Evolutionary conservation across 30 jellyfish, hydroid and myxozoan genomes (phyloP), one percentile per base, ranked within the genome.

Genomic region (Turritopsis rubra): DNA sequence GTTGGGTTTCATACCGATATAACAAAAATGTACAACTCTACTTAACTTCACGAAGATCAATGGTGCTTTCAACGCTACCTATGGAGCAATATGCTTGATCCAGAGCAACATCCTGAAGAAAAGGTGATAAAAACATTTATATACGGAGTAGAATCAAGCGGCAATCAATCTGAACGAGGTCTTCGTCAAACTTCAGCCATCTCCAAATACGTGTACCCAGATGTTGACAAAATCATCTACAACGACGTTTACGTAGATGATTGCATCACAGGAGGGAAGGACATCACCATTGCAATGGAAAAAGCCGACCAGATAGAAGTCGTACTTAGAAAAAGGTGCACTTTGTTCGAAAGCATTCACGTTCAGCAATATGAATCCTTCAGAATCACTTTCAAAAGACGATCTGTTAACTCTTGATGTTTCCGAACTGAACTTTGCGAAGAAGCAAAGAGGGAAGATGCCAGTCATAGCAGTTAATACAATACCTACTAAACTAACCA

Each of bases 111-210:
- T 13, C 85, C n/a, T 1, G 23, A 54, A 21, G 83, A 80, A n/a
- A 80, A 80, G 26, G 83, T 80, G 4, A 80, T 66, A 86, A 80
- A 80, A n/a, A 80, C 82, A 18, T n/a, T 80, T 4, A 66, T 80
- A 7, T 80, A 29, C 16, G 77, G 77, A 3, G 77, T 68, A 5
- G 16, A 68, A 16, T 68, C 77, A 20, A 77, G 85, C 28, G 85
- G 85, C 1, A 77, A 77, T 23, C 85, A 77, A 28, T 66, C 78
- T 1, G 85, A 23, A 77, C 4, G 16, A 19, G 85, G 85, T 23
- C 25, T 77, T 31, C 72, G 85, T 1, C 81, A 18, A 31, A 28
- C 80, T 13, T 1, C 66, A 1, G 73, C 24, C 17, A 16, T 52
- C n/a, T 23, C 28, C 8, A 26, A 77, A 52, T 23, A 66, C 7